Base-by-base conservation (phyloP, 2,888 invertebrate genomes). In the Hoplodrina ambigua region DNA sequence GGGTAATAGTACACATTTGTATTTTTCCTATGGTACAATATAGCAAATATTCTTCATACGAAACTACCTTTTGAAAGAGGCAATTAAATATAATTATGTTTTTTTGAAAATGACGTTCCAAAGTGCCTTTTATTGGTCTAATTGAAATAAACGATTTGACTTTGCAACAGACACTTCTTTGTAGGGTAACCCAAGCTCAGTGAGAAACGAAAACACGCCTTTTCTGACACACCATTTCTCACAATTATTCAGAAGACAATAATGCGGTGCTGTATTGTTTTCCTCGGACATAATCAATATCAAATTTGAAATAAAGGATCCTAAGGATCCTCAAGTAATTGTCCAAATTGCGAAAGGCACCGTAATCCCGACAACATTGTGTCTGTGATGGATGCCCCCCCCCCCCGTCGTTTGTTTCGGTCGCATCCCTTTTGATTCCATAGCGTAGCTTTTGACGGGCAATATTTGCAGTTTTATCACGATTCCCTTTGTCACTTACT, bases 391-490 rank as follows among this genome's bases (percentile, higher is more conserved):
- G 62, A 74, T 62, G 50, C 11, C 13, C 30, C 15, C 15, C 25
- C 25, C 25, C 25, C 25, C 25, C n/a, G n/a, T 44, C 37, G 49
- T 55, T n/a, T n/a, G n/a, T n/a, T n/a, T 37, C 46, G 44, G 20
- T 59, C 61, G 57, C 61, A 62, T 69, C 61, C 62, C 17, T 63
- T 71, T 33, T 56, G 78, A 59, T 52, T 52, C 20, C 50, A 19
- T 50, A 25, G n/a, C 52, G 44, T 55, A 59, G 46, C 44, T 52
- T 71, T 71, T 63, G 44, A 52, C 44, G 11, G 13, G 44, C 50
- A 59, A 62, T 50, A 55, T 71, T 55, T 70, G 25, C 33, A 25
- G 10, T 20, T 65, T 50, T 52, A 37, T 62, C 71, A 60, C 20
- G 25, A 53, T 46, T 20, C 44, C 44, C 17, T 58, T 69, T 74